Base-by-base conservation (phyloP, 2,888 invertebrate genomes). In the Cancer borealis region DNA sequence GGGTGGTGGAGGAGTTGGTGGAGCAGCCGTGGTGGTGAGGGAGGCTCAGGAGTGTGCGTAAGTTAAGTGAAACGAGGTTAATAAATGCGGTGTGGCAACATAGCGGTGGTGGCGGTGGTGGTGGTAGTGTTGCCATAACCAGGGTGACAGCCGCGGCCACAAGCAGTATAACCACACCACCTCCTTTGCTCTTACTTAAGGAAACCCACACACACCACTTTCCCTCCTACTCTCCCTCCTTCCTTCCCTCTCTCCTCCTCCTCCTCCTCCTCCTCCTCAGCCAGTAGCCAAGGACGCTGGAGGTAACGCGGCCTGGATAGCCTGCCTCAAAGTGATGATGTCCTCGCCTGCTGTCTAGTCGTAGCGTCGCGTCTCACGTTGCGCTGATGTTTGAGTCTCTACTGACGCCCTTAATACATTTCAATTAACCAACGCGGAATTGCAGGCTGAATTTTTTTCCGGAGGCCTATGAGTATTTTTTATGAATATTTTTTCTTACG, bases 51-150 rank as follows among this genome's bases (percentile, higher is more conserved):
- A 79, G 79, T 79, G 79, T 6, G 73, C n/a, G 73, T 73, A 8
- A 73, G 26, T 26, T 26, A 79, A 79, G 79, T 79, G 79, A 30
- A 26, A 79, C 8, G 73, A 79, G 79, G 79, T 12, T 79, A 79
- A 79, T 79, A 79, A 79, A 79, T 79, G 79, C 79, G 79, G 79
- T 26, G 79, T 79, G 79, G 79, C 79, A 79, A 79, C 79, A 10
- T 79, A 79, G 30, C 66, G 66, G 66, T 30, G 79, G 30, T 30
- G 79, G 79, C 30, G 79, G 79, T 79, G 79, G 79, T 30, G 79
- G 30, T 79, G 79, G 26, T 14, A 14, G 30, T 79, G 79, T 79
- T 79, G 79, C 79, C 79, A 79, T 30, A 26, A 26, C 12, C 30
- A 79, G 79, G 79, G 79, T 79, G 30, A 30, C 79, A 79, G 30